phyloP scores from a whole-genome alignment of 1,140 invertebrate genomes.

The Aphidius ervi region DNA sequence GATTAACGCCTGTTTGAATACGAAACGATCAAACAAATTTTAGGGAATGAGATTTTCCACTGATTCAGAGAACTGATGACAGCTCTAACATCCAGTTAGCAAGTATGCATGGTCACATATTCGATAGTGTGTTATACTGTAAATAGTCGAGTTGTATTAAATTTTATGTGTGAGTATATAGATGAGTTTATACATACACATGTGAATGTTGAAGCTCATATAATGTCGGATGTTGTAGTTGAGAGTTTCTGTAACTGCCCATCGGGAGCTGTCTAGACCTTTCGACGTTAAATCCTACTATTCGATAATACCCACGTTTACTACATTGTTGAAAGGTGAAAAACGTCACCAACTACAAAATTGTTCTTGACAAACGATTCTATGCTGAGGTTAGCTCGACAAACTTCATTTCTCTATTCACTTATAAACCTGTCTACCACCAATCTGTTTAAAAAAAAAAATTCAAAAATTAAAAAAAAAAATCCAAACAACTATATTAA shows the following conservation, averaged over 20 bases:
- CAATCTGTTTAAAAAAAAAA: too few species aligned
- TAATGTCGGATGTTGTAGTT: too few species aligned
- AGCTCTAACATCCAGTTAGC: not conserved
- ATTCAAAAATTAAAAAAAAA: too few species aligned
- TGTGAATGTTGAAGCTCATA: too few species aligned
- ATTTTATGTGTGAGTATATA: too few species aligned
- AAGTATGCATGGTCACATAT: not conserved
- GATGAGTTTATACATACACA: too few species aligned
- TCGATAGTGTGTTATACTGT: not conserved
- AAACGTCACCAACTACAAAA: constrained; percentile 20
- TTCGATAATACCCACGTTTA: constrained; percentile 17
- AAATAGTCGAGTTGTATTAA: too few species aligned
- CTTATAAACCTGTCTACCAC: constrained; percentile 11
- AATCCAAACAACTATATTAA: too few species aligned
- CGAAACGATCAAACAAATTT: constrained; percentile 20
- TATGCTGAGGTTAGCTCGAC: constrained; percentile 3
- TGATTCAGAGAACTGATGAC: not conserved
- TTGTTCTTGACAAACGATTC: constrained; percentile 22
- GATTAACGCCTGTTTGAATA: constrained; percentile 14
- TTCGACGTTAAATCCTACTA: constrained; percentile 9
- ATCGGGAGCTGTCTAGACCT: constrained; percentile 9
- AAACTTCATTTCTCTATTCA: constrained; percentile 9
- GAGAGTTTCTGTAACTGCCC: constrained; percentile 2
- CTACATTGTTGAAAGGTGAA: constrained; percentile 14
- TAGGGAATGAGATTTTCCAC: not conserved